phyloP scores from a whole-genome alignment of 2,113 vertebrate species.

The Anguilla rostrata region DNA sequence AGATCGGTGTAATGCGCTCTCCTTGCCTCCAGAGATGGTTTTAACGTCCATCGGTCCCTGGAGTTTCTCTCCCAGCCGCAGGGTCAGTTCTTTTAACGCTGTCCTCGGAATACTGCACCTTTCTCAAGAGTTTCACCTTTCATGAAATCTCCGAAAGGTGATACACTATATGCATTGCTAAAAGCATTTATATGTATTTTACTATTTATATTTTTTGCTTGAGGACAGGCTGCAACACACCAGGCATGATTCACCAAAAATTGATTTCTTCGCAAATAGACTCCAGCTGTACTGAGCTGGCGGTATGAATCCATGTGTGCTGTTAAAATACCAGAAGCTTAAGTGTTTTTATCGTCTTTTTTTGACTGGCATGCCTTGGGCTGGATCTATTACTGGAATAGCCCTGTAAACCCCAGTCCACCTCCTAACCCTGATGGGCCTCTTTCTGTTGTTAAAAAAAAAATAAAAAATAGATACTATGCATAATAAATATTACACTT shows the following conservation, averaged over 20 bases:
- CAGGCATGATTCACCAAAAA: not conserved
- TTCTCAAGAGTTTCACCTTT: not conserved
- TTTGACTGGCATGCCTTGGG: not conserved
- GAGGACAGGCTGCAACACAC: not conserved
- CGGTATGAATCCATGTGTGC: not conserved
- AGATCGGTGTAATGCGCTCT: not conserved
- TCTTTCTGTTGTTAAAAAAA: too few relatives aligned
- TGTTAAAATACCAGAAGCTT: not conserved
- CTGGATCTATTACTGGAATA: too few relatives aligned
- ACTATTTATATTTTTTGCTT: not conserved
- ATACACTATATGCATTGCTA: too few relatives aligned
- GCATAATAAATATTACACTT: too few relatives aligned
- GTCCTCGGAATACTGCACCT: not conserved
- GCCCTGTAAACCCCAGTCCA: too few relatives aligned
- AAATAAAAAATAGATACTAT: too few relatives aligned
- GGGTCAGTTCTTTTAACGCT: not conserved
- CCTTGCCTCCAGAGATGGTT: not conserved
- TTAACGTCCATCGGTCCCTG: not conserved
- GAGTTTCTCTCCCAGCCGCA: not conserved
- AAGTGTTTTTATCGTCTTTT: not conserved
- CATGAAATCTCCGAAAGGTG: too few relatives aligned
- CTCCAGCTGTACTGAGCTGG: not conserved
- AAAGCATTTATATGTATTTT: too few relatives aligned
- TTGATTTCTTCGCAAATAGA: not conserved
- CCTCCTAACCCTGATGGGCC: too few relatives aligned